A percentile compares a stretch with the other conserved stretches of the same genome.
phyloP scores from a whole-genome alignment of 2,888 invertebrate genomes.

The Lomographa bimaculata region DNA sequence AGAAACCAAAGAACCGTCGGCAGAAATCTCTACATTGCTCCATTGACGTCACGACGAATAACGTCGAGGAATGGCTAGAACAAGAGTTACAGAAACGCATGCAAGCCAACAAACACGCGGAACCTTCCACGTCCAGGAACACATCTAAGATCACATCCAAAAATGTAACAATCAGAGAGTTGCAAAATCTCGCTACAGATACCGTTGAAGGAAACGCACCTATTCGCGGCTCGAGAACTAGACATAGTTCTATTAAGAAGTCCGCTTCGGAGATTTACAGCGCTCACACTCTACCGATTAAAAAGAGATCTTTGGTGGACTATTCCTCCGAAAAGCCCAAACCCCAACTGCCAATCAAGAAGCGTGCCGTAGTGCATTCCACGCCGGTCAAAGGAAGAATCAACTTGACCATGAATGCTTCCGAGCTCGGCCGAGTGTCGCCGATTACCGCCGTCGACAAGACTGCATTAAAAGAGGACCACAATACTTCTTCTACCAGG shows the following conservation, averaged over 20 bases:
- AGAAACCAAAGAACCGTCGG: conserved; percentile 34
- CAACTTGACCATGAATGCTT: conserved; percentile 40
- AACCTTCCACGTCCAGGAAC: conserved; percentile 34
- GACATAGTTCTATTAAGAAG: conserved; percentile 39
- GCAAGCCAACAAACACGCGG: conserved; percentile 27
- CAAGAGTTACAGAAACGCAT: conserved; percentile 46
- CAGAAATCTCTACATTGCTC: conserved; percentile 49
- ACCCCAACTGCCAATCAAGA: conserved; percentile 54
- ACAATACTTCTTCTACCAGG: conserved; percentile 4
- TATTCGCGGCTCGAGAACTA: conserved; percentile 36
- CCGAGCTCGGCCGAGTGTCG: conserved; percentile 58
- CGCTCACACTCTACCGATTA: conserved; percentile 56
- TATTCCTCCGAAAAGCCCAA: conserved; percentile 6
- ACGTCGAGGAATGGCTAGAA: conserved; percentile 61
- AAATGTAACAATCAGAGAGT: conserved; percentile 38
- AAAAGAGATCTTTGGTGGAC: conserved; percentile 57
- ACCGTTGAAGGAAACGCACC: conserved; percentile 52
- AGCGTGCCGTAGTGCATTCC: conserved; percentile 58
- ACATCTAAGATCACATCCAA: conserved; percentile 24
- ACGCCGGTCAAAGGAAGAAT: conserved; percentile 59
- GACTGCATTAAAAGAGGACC: conserved; percentile 5
- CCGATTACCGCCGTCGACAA: conserved; percentile 48
- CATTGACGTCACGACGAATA: conserved; percentile 41
- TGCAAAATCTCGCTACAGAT: conserved; percentile 51
- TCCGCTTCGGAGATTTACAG: conserved; percentile 49